These are phyloP conservation scores for Babyrousa celebensis DNA, from an alignment of 2,797 vertebrate species.

Conservation along the genomic window DNA sequence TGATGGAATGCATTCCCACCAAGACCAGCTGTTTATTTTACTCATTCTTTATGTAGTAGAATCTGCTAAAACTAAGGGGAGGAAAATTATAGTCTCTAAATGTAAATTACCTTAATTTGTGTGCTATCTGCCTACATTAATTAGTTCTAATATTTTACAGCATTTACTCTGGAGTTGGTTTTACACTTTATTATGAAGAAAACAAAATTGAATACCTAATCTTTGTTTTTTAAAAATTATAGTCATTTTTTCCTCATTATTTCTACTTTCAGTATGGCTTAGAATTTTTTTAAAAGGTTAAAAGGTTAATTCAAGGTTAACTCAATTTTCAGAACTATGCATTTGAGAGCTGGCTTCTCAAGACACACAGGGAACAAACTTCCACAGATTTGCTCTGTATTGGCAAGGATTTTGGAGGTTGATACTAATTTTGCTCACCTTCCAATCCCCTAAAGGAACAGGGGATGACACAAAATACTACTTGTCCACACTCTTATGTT, in stretches of 20 bases:
- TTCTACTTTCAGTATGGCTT: neutral
- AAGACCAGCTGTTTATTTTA: neutral
- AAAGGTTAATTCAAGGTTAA: neutral
- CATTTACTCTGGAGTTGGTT: constrained; percentile 37
- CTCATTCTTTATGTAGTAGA: neutral
- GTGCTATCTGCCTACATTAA: neutral
- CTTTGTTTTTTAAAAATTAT: neutral
- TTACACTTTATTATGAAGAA: constrained; percentile 14
- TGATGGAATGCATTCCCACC: neutral
- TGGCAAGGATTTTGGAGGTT: neutral
- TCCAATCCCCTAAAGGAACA: neutral
- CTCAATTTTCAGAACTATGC: neutral
- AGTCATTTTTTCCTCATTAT: constrained; percentile 3
- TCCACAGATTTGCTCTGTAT: neutral
- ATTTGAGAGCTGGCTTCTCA: neutral
- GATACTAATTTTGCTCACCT: neutral
- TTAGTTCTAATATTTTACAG: constrained; percentile 54
- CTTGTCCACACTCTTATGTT: neutral
- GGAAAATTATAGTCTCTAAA: constrained; percentile 31
- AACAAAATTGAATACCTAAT: neutral
- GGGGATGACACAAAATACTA: neutral
- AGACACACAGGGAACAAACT: neutral
- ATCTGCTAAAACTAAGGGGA: neutral
- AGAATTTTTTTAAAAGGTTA: neutral
- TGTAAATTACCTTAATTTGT: neutral